Evolutionary conservation across 2,888 invertebrate genomes (phyloP).

Genomic region (Polia nebulosa): DNA sequence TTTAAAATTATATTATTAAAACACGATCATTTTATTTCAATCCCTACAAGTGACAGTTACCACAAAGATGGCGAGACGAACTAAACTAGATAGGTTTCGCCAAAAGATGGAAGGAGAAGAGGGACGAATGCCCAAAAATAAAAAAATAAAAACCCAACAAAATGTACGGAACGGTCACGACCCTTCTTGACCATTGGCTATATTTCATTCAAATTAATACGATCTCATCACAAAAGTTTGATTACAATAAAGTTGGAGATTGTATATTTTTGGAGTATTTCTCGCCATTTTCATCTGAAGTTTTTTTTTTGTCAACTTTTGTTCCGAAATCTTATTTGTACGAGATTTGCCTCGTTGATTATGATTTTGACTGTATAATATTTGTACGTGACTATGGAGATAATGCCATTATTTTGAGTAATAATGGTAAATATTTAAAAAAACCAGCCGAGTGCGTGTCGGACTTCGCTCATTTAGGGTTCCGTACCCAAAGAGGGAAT

Average conservation of each 20-base stretch:
- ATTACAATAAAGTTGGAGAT: conserved; percentile 54
- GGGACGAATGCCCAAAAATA: not conserved
- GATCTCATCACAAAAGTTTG: conserved; percentile 61
- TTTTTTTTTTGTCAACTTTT: conserved; percentile 47
- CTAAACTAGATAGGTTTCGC: not conserved
- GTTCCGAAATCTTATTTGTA: conserved; percentile 38
- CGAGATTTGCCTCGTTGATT: conserved; percentile 48
- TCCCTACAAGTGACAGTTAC: too few species aligned
- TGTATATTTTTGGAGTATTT: conserved; percentile 38
- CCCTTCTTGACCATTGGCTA: conserved; percentile 47
- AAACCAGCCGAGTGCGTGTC: too few species aligned
- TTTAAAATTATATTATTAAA: too few species aligned
- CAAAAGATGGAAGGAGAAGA: not conserved
- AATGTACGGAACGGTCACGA: not conserved
- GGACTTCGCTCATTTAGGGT: too few species aligned
- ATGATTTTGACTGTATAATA: conserved; percentile 32
- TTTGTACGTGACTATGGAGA: conserved; percentile 35
- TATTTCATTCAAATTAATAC: conserved; percentile 59
- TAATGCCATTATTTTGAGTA: conserved; percentile 1
- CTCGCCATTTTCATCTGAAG: conserved; percentile 43
- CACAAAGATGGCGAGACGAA: not conserved
- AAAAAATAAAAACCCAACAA: not conserved
- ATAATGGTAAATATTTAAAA: too few species aligned
- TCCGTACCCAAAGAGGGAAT: too few species aligned
- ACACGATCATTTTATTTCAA: too few species aligned